These are phyloP conservation scores for Burhinus bistriatus DNA, from an alignment of 2,113 vertebrate species.

Conservation along the genomic window DNA sequence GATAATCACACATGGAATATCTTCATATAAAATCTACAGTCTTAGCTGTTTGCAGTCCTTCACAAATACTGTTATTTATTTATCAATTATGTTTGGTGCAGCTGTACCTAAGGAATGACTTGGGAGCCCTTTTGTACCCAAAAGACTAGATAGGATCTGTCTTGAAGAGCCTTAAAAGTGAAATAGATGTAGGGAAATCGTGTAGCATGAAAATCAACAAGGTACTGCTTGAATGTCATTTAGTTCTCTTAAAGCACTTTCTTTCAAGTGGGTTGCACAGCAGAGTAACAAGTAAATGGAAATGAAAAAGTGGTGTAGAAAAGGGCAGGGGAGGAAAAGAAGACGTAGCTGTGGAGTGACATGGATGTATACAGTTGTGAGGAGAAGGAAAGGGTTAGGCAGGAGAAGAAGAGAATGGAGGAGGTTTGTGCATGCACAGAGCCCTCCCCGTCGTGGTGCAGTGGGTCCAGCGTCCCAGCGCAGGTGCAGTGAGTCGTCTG, in stretches of 20 bases:
- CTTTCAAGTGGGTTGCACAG: background rate
- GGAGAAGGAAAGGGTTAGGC: background rate
- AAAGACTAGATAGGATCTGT: background rate
- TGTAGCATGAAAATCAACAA: background rate
- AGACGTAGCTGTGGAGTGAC: background rate
- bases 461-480: rapidly evolving
- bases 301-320: background rate
- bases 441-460: rapidly evolving
- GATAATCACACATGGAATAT: background rate
- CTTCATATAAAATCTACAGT: background rate
- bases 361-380: background rate
- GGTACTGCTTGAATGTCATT: background rate
- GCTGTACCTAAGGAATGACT: background rate
- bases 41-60: background rate
- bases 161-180: background rate
- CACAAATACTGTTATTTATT: background rate
- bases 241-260: background rate
- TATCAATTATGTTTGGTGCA: background rate
- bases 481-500: background rate
- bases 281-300: background rate
- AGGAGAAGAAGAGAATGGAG: background rate
- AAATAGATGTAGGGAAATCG: background rate
- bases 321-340: background rate
- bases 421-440: background rate
- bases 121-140: background rate